phyloP scores from a whole-genome alignment of 1,140 invertebrate species.

The Bombus waltoni region DNA sequence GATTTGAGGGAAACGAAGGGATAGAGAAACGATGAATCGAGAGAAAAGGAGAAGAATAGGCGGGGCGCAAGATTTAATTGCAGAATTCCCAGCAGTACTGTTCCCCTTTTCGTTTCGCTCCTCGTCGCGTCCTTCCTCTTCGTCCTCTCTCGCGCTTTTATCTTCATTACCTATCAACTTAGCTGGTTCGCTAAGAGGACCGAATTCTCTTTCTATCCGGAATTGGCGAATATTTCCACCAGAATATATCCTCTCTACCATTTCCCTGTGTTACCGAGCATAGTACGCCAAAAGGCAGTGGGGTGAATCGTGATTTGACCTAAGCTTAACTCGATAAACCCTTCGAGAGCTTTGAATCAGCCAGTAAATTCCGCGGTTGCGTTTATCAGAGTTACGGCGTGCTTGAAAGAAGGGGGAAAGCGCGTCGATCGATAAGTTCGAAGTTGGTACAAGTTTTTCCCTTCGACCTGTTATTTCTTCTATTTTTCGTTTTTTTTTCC shows the following conservation, averaged over 20 bases:
- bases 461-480: too few species aligned
- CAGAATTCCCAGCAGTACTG: constrained; percentile 49
- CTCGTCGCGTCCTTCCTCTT: neutral
- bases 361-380: constrained; percentile 27
- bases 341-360: constrained; percentile 17
- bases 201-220: constrained; percentile 27
- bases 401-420: neutral
- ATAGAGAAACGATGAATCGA: neutral
- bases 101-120: neutral
- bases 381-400: constrained; percentile 28
- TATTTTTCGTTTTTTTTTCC: too few species aligned
- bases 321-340: constrained; percentile 63
- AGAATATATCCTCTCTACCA: constrained; percentile 20
- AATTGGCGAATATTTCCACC: constrained; percentile 59
- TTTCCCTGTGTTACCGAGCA: neutral
- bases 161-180: constrained; percentile 68
- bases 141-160: constrained; percentile 39
- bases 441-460: neutral
- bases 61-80: constrained; percentile 64
- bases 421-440: constrained; percentile 27
- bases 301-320: constrained; percentile 53
- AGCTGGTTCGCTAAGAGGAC: constrained; percentile 36
- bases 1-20: neutral
- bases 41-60: constrained; percentile 14
- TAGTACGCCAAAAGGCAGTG: neutral